Percentiles rank a stretch among this genome's conserved stretches.
Conservation (phyloP, 2,113 vertebrate genomes). For the Pangasianodon hypophthalmus region DNA sequence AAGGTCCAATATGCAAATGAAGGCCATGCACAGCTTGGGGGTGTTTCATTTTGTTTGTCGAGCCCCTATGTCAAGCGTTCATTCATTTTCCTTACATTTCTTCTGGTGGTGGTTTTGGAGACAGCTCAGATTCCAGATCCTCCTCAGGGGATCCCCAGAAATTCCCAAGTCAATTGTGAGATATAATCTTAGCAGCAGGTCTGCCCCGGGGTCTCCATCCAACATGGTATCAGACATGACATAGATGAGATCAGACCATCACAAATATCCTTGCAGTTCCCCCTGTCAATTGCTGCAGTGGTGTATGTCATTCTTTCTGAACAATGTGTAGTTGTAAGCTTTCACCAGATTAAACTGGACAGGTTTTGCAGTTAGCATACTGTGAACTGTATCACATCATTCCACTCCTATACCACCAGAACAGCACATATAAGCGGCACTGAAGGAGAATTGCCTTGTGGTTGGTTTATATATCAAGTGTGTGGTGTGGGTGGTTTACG, state of each 20-base stretch:
- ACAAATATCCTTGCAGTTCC: background rate
- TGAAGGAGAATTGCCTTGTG: background rate
- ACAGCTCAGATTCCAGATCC: background rate
- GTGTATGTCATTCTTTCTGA: background rate
- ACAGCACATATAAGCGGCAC: background rate
- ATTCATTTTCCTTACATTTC: background rate
- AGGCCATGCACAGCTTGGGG: background rate
- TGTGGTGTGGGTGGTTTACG: background rate
- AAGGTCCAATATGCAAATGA: background rate
- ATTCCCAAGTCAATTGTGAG: background rate
- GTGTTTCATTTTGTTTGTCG: background rate
- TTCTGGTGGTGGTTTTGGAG: background rate
- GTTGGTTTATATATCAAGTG: background rate
- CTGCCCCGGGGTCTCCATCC: background rate
- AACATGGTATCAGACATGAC: background rate
- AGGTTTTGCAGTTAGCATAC: background rate
- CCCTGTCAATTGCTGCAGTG: background rate
- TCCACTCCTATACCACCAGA: no score
- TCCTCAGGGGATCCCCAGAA: background rate
- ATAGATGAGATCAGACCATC: background rate
- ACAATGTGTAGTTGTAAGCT: background rate
- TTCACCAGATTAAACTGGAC: background rate
- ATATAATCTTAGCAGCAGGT: background rate
- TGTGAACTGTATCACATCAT: background rate
- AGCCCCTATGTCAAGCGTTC: background rate